These are phyloP conservation scores for Drosophila koepferae DNA, from an alignment of 2,888 invertebrate genomes.

Conservation along the genomic window DNA sequence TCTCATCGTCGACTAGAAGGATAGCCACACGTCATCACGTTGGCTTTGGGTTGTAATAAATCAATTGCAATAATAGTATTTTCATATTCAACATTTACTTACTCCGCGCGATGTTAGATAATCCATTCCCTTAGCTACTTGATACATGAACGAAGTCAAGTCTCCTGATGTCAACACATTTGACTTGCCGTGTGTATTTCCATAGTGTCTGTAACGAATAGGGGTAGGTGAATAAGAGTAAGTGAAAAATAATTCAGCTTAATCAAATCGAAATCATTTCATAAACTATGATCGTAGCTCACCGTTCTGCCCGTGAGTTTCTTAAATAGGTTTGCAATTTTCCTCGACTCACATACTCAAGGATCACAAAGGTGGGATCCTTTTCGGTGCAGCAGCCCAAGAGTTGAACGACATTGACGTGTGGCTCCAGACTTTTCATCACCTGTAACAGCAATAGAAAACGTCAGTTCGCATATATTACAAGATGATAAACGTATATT, in stretches of 20 bases:
- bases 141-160: slow-evolving; percentile 95
- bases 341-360: slow-evolving; percentile 95
- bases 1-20: neutral
- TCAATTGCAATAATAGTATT: neutral
- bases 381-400: slow-evolving; percentile 96
- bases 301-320: slow-evolving; percentile 91
- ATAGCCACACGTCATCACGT: too few relatives aligned
- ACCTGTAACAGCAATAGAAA: slow-evolving; percentile 86
- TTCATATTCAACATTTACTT: slow-evolving; percentile 80
- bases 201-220: slow-evolving; percentile 81
- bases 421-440: slow-evolving; percentile 96
- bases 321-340: slow-evolving; percentile 95
- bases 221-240: too few relatives aligned
- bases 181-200: slow-evolving; percentile 88
- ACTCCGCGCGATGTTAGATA: slow-evolving; percentile 94
- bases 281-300: too few relatives aligned
- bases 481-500: too few relatives aligned
- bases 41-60: neutral
- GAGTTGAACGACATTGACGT: slow-evolving; percentile 95
- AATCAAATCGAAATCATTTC: too few relatives aligned
- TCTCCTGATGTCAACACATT: slow-evolving; percentile 93
- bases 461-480: too few relatives aligned
- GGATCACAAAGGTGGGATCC: slow-evolving; percentile 95
- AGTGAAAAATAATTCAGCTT: too few relatives aligned
- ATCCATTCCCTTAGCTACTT: slow-evolving; percentile 96